These are phyloP conservation scores for Nematopogon swammerdamellus DNA, from an alignment of 2,888 invertebrate genomes.

Conservation along the genomic window DNA sequence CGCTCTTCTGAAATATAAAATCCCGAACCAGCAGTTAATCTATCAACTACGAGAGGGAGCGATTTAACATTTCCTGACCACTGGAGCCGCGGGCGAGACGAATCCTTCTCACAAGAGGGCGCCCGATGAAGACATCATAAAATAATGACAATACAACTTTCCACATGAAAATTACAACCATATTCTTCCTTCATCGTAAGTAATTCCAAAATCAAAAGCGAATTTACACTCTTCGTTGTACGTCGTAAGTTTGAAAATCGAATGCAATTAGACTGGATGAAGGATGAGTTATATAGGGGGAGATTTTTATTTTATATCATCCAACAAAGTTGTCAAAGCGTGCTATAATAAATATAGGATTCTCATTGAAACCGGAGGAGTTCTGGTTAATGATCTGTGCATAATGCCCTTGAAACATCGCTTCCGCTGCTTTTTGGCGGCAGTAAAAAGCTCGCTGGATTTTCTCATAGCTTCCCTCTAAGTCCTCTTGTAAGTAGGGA, in stretches of 20 bases:
- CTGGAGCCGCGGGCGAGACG: slow-evolving; percentile 21
- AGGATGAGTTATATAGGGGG: neutral
- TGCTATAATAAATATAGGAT: slow-evolving; percentile 40
- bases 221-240: neutral
- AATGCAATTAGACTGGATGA: too few species aligned
- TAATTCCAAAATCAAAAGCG: too few species aligned
- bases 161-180: slow-evolving; percentile 24
- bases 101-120: slow-evolving; percentile 12
- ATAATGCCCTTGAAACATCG: slow-evolving; percentile 38
- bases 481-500: too few species aligned
- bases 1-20: too few species aligned
- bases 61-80: slow-evolving; percentile 18
- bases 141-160: slow-evolving; percentile 39
- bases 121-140: slow-evolving; percentile 44
- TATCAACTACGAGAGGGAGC: neutral
- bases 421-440: slow-evolving; percentile 43
- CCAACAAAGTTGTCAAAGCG: slow-evolving; percentile 36
- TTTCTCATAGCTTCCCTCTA: too few species aligned
- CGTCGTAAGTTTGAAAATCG: too few species aligned
- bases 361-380: slow-evolving; percentile 30
- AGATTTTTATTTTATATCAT: neutral
- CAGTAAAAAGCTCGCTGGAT: slow-evolving; percentile 30
- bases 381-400: slow-evolving; percentile 46
- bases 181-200: neutral
- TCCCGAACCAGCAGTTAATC: neutral